Percentiles rank a stretch among this genome's conserved stretches.
Conservation (phyloP, 2,113 vertebrate species). For the Takifugu bimaculatus region DNA sequence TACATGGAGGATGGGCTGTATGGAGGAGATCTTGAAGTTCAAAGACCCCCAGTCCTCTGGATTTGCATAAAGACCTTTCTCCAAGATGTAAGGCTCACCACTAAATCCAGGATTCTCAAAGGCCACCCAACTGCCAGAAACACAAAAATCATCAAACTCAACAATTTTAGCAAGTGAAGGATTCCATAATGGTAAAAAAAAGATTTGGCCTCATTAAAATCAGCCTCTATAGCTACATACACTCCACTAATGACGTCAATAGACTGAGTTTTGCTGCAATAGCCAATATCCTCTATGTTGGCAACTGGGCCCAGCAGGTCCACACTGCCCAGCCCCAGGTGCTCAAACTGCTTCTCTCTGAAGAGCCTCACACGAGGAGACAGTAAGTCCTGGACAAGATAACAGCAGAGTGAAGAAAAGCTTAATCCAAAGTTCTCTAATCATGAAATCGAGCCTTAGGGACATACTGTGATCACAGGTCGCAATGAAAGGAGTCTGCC, state of each 20-base stretch:
- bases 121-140: conserved; percentile 83
- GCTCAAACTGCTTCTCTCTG: conserved; percentile 80
- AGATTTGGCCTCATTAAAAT: too few species aligned
- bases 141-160: conserved; percentile 10
- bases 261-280: conserved; percentile 84
- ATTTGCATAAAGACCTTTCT: conserved; percentile 86
- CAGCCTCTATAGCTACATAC: conserved; percentile 76
- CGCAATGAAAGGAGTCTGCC: conserved; percentile 81
- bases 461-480: conserved; percentile 83
- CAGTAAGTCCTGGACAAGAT: conserved; percentile 77
- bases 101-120: conserved; percentile 90
- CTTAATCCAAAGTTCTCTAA: neutral
- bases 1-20: conserved; percentile 89
- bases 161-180: too few species aligned
- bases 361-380: conserved; percentile 87
- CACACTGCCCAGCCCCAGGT: conserved; percentile 74
- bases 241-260: conserved; percentile 83
- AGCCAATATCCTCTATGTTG: conserved; percentile 82
- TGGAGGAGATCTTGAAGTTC: conserved; percentile 82
- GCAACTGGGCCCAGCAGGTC: conserved; percentile 83
- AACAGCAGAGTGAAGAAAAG: neutral
- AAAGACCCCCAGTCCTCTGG: conserved; percentile 87
- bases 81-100: conserved; percentile 87
- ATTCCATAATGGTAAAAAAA: neutral
- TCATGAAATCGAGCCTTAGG: neutral